Conservation (phyloP, 2,797 vertebrate species). For the Neoniphon sammara region DNA sequence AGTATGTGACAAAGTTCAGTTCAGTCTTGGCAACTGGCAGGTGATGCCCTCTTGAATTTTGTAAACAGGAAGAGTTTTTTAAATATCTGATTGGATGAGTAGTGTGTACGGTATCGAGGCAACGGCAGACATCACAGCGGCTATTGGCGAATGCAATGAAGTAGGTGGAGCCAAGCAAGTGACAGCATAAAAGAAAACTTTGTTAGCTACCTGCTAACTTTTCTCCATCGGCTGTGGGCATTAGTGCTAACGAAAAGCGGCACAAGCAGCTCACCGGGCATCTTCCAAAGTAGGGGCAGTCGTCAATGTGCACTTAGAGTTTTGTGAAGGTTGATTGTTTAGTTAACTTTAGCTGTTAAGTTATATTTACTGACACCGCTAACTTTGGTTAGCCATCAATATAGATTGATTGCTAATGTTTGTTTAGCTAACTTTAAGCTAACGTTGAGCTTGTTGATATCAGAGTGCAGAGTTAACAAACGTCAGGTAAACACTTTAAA, state of each 20-base stretch:
- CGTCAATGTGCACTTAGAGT: neutral
- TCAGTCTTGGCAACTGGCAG: no score
- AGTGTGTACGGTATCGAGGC: slow-evolving; percentile 34
- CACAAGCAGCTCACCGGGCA: neutral
- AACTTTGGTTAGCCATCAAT: slow-evolving; percentile 17
- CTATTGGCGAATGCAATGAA: slow-evolving; percentile 44
- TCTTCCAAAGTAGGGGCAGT: slow-evolving; percentile 38
- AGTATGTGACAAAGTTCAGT: no score
- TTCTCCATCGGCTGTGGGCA: slow-evolving; percentile 4
- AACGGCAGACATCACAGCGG: slow-evolving; percentile 33
- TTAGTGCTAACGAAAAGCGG: neutral
- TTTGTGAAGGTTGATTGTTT: neutral
- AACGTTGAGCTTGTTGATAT: neutral
- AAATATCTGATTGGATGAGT: slow-evolving; percentile 62
- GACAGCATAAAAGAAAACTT: slow-evolving; percentile 68
- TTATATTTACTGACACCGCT: neutral
- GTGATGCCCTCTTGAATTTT: neutral
- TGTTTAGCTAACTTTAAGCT: slow-evolving; percentile 50
- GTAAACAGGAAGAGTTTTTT: slow-evolving; percentile 43
- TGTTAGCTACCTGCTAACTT: slow-evolving; percentile 73
- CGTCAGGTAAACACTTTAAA: neutral
- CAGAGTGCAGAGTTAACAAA: neutral
- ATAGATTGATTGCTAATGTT: slow-evolving; percentile 48
- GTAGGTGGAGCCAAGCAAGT: slow-evolving; percentile 61
- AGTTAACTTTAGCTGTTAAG: neutral